Evolutionary conservation across 2,888 invertebrate genomes (phyloP).

Genomic region (Mythimna albipuncta): DNA sequence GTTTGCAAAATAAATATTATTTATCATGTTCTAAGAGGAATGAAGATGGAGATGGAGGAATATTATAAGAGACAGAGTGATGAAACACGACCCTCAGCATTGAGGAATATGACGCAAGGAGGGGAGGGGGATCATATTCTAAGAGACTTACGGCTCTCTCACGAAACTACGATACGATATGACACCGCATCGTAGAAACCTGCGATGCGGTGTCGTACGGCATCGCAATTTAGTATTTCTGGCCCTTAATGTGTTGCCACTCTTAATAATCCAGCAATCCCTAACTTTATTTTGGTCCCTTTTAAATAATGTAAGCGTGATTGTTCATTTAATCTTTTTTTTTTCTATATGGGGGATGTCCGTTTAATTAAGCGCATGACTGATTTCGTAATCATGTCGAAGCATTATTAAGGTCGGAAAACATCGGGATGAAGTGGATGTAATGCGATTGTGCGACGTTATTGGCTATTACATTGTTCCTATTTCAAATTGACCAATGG

Average conservation of each 20-base stretch:
- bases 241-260: neutral
- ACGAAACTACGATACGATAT: too few species aligned
- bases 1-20: too few species aligned
- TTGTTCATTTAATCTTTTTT: constrained; percentile 6
- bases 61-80: too few species aligned
- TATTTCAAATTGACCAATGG: constrained; percentile 11
- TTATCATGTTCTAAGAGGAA: too few species aligned
- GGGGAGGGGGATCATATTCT: too few species aligned
- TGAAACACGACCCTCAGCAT: too few species aligned
- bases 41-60: too few species aligned
- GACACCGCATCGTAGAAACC: too few species aligned
- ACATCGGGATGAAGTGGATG: constrained; percentile 24
- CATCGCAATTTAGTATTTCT: too few species aligned
- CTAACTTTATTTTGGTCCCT: neutral
- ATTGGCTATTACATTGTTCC: constrained; percentile 29
- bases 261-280: neutral
- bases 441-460: constrained; percentile 36
- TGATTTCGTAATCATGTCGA: constrained; percentile 39
- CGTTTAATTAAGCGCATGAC: constrained; percentile 44
- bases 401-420: constrained; percentile 40
- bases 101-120: too few species aligned
- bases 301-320: neutral
- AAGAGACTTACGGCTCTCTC: too few species aligned
- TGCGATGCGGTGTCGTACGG: too few species aligned
- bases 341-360: neutral